Conservation (phyloP, 2,888 invertebrate genomes). For the Oligia strigilis region DNA sequence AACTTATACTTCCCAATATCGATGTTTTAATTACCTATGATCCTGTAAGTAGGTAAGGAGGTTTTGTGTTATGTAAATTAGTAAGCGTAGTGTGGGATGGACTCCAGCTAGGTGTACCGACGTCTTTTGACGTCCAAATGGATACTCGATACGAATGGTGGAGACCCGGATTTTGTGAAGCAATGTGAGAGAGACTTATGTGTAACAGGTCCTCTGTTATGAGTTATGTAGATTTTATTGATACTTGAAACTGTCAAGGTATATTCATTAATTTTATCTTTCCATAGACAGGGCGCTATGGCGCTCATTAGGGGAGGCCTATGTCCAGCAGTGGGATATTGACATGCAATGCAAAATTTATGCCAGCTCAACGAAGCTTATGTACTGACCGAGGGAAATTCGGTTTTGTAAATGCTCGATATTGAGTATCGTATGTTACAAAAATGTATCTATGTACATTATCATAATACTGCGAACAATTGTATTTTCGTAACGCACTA, state of each 20-base stretch:
- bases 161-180: too few relatives aligned
- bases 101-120: too few relatives aligned
- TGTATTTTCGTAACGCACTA: neutral
- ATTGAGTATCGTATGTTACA: neutral
- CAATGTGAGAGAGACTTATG: neutral
- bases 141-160: neutral
- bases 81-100: accelerated
- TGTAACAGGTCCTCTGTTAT: neutral
- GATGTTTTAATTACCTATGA: slow-evolving; percentile 78
- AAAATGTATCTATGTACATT: neutral
- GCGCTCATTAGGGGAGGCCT: too few relatives aligned
- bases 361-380: neutral
- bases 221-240: neutral
- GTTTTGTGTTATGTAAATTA: neutral
- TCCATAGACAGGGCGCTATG: too few relatives aligned
- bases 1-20: slow-evolving; percentile 89
- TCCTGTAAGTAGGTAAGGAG: neutral
- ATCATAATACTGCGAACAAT: neutral
- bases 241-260: neutral
- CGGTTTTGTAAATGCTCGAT: neutral
- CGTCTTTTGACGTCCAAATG: neutral
- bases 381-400: neutral
- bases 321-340: too few relatives aligned
- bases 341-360: neutral
- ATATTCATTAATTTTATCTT: neutral